Percentiles rank a stretch among this genome's conserved stretches.
Conservation (phyloP, 2,888 invertebrate genomes). For the Chymomyza amoena region DNA sequence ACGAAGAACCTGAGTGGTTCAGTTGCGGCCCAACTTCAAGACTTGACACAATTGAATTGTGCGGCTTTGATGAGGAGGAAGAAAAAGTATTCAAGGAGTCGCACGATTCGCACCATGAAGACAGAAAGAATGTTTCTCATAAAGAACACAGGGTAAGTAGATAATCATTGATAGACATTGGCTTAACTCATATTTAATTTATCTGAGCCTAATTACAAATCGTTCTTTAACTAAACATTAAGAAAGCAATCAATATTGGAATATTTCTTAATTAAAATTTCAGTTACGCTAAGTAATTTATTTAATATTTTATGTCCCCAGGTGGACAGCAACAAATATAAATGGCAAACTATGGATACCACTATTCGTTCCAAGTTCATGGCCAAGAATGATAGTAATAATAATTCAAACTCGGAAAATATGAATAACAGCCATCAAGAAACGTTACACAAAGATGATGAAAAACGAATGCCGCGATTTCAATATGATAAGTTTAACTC, state of each 20-base stretch:
- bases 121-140: slow-evolving; percentile 33
- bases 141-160: slow-evolving; percentile 53
- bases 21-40: slow-evolving; percentile 77
- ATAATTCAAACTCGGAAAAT: slow-evolving; percentile 50
- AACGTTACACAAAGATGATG: slow-evolving; percentile 38
- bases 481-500: slow-evolving; percentile 57
- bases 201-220: too few relatives aligned
- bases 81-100: slow-evolving; percentile 46
- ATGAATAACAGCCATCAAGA: slow-evolving; percentile 47
- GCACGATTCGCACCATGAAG: slow-evolving; percentile 19
- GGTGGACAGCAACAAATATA: slow-evolving; percentile 49
- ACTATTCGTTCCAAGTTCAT: slow-evolving; percentile 31
- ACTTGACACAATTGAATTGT: slow-evolving; percentile 76
- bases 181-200: slow-evolving; percentile 13
- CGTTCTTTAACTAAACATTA: too few relatives aligned
- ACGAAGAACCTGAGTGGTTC: slow-evolving; percentile 77
- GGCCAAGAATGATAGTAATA: slow-evolving; percentile 50
- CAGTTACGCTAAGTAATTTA: too few relatives aligned
- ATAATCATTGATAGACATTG: not conserved
- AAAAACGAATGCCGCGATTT: slow-evolving; percentile 36
- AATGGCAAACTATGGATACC: slow-evolving; percentile 43
- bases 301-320: not conserved
- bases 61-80: slow-evolving; percentile 76
- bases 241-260: too few relatives aligned
- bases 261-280: too few relatives aligned